These are phyloP conservation scores for Coptotermes formosanus DNA, from an alignment of 1,140 invertebrate genomes.

Conservation along the genomic window DNA sequence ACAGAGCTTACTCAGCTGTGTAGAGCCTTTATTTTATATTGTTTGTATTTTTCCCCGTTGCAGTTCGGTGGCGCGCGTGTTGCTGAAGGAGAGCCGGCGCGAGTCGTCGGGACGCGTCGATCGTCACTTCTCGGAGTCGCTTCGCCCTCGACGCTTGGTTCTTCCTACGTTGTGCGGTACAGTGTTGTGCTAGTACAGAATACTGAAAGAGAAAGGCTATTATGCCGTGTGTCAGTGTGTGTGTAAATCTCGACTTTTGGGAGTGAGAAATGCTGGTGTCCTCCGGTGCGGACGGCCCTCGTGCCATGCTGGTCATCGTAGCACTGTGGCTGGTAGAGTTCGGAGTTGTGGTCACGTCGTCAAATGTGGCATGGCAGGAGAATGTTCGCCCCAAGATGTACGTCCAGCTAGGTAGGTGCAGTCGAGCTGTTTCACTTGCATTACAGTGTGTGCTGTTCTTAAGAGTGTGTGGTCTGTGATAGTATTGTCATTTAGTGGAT, in stretches of 20 bases:
- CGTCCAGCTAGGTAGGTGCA: slow-evolving; percentile 77
- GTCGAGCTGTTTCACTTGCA: no score
- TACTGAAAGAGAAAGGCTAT: neutral
- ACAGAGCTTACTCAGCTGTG: slow-evolving; percentile 35
- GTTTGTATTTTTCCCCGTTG: slow-evolving; percentile 38
- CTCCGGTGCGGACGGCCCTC: neutral
- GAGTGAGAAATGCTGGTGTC: neutral
- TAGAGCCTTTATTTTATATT: slow-evolving; percentile 35
- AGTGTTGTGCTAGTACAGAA: neutral
- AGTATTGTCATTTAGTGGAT: no score
- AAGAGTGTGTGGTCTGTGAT: no score
- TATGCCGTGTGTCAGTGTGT: neutral
- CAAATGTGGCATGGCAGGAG: slow-evolving; percentile 67
- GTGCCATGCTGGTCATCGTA: neutral
- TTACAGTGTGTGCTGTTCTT: no score
- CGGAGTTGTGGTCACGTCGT: neutral
- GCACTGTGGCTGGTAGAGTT: neutral
- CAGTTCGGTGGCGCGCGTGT: slow-evolving; percentile 22
- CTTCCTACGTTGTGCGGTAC: neutral
- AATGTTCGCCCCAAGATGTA: slow-evolving; percentile 84
- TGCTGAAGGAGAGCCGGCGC: slow-evolving; percentile 20
- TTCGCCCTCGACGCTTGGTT: neutral
- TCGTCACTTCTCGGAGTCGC: neutral
- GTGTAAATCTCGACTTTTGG: neutral
- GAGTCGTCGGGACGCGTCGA: slow-evolving; percentile 19